A percentile compares a stretch with the other conserved stretches of the same genome.
Evolutionary conservation across 2,888 invertebrate genomes (phyloP).

Genomic region (Dexiosoma caninum): DNA sequence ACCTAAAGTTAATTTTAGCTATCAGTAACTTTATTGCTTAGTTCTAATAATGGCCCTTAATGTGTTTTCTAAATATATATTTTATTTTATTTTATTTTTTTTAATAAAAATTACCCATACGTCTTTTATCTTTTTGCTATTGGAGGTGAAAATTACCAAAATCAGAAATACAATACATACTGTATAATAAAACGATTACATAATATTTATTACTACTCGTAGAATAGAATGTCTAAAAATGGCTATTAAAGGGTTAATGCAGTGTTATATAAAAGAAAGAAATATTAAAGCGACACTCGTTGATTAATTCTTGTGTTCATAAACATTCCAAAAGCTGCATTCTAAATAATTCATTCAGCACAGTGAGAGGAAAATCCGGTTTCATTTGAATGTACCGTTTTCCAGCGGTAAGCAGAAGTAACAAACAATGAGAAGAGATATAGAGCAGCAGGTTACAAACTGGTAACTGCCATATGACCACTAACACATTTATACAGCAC

Average conservation of each 20-base stretch:
- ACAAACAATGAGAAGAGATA: slow-evolving; percentile 47
- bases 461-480: slow-evolving; percentile 38
- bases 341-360: slow-evolving; percentile 34
- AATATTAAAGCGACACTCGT: not conserved
- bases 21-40: too few species aligned
- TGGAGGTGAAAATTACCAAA: too few species aligned
- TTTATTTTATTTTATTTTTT: too few species aligned
- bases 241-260: slow-evolving; percentile 19
- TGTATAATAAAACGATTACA: too few species aligned
- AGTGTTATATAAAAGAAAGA: slow-evolving; percentile 18
- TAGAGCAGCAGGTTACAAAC: slow-evolving; percentile 65
- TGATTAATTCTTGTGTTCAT: not conserved
- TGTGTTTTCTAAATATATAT: too few species aligned
- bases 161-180: too few species aligned
- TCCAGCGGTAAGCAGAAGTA: slow-evolving; percentile 19
- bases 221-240: not conserved
- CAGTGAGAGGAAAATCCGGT: slow-evolving; percentile 61
- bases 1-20: too few species aligned
- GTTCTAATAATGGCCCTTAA: too few species aligned
- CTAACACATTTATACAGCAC: not conserved
- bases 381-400: slow-evolving; percentile 66
- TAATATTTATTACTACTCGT: too few species aligned
- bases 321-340: slow-evolving; percentile 4
- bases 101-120: too few species aligned
- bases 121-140: too few species aligned